A percentile compares a stretch with the other conserved stretches of the same genome.
These are phyloP conservation scores for Scomber scombrus DNA, from an alignment of 2,113 vertebrate genomes.

Conservation along the genomic window DNA sequence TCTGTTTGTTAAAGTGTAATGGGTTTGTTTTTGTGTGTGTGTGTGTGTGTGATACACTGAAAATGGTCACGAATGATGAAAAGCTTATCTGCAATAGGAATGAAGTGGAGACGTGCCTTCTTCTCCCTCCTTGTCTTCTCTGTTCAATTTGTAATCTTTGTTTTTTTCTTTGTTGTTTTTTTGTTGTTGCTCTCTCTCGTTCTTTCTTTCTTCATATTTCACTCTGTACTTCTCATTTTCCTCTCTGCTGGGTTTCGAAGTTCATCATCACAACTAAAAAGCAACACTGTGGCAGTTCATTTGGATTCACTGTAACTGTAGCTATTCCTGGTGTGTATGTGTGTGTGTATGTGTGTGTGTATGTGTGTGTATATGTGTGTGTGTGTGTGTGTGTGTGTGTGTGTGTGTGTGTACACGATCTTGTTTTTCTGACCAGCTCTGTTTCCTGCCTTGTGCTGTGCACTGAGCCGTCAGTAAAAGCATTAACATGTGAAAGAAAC, in stretches of 20 bases:
- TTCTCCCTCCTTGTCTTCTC: not conserved
- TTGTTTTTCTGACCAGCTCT: conserved; percentile 71
- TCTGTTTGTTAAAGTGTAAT: conserved; percentile 9
- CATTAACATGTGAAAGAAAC: conserved; percentile 86
- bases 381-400: conserved; percentile 7
- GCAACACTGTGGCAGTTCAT: conserved; percentile 46
- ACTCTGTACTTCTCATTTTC: not conserved
- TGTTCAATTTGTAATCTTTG: not conserved
- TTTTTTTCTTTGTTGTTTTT: not conserved
- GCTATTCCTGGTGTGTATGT: not conserved
- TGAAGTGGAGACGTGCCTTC: conserved; percentile 3
- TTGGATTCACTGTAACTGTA: conserved; percentile 46
- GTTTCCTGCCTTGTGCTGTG: conserved; percentile 69
- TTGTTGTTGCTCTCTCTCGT: too few relatives aligned
- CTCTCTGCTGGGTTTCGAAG: conserved; percentile 32
- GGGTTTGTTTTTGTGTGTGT: not conserved
- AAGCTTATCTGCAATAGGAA: conserved; percentile 13
- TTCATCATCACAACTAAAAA: conserved; percentile 50
- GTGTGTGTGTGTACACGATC: not conserved
- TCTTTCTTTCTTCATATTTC: not conserved
- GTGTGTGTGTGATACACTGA: conserved; percentile 1
- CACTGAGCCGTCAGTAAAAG: conserved; percentile 78
- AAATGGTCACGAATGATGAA: conserved; percentile 26
- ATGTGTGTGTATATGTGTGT: conserved; percentile 19
- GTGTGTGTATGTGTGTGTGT: conserved; percentile 10